phyloP scores from a whole-genome alignment of 2,797 vertebrate genomes.

The Stomatorhinus walkeri region DNA sequence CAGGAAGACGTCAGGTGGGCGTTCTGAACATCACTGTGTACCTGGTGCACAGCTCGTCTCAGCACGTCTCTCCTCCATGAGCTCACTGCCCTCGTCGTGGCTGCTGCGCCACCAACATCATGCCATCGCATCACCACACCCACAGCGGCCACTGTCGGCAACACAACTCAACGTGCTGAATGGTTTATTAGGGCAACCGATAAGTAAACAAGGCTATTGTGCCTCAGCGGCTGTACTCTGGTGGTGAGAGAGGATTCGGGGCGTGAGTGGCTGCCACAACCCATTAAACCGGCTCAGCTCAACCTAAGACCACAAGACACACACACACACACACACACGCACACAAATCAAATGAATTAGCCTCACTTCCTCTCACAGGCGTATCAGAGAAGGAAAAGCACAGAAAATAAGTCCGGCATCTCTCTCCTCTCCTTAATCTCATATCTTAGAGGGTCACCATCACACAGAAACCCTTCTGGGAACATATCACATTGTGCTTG shows the following conservation, averaged over 20 bases:
- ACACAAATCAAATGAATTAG: slow-evolving; percentile 14
- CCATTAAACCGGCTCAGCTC: not conserved
- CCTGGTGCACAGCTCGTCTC: not conserved
- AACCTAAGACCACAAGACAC: not conserved
- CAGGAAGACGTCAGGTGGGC: not conserved
- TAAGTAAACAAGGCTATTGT: not conserved
- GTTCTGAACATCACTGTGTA: not conserved
- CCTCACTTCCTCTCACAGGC: not conserved
- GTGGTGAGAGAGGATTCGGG: not conserved
- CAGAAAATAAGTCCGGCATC: not conserved
- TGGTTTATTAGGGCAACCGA: not conserved
- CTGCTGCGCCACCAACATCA: not conserved
- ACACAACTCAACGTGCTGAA: not conserved
- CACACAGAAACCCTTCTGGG: not conserved
- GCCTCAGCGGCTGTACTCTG: not conserved
- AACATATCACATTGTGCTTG: not conserved
- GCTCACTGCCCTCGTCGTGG: not conserved
- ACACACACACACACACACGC: not conserved
- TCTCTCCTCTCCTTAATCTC: not conserved
- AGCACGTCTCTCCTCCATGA: not conserved
- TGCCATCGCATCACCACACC: not conserved
- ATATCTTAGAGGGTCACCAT: not conserved
- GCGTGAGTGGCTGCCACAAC: not conserved
- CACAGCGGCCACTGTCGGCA: not conserved
- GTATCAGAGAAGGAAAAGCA: not conserved